These are phyloP conservation scores for Eira barbara DNA, from an alignment of 2,113 vertebrate genomes.

Conservation along the genomic window DNA sequence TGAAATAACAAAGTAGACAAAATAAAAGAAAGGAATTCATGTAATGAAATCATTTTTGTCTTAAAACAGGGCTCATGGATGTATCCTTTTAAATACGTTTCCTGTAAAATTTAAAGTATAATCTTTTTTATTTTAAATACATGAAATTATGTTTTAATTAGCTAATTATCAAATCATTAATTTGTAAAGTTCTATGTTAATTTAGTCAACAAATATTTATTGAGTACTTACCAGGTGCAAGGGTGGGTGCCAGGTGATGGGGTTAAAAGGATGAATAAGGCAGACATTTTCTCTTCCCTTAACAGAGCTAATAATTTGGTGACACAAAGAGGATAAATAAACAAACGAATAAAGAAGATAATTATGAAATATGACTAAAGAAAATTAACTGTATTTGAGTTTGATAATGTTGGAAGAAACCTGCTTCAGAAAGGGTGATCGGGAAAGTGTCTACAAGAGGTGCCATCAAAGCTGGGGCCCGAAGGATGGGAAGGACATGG, in stretches of 20 bases:
- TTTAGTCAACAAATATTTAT: slow-evolving; percentile 1
- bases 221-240: not conserved
- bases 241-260: not conserved
- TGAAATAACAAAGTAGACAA: not conserved
- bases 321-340: not conserved
- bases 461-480: not conserved
- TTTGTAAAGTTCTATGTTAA: not conserved
- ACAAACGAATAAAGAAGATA: not conserved
- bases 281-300: not conserved
- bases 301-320: not conserved
- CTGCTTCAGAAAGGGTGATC: not conserved
- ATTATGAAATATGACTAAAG: not conserved
- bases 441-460: not conserved
- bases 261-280: not conserved
- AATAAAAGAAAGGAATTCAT: not conserved
- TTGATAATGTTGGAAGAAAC: not conserved
- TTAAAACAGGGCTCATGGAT: not conserved
- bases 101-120: not conserved
- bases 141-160: not conserved
- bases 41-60: not conserved
- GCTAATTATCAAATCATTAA: not conserved
- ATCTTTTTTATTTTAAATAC: not conserved
- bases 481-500: not conserved
- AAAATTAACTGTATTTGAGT: not conserved
- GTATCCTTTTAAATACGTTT: not conserved